Conservation (phyloP, 2,888 invertebrate genomes). For the Trichacis sp. region DNA sequence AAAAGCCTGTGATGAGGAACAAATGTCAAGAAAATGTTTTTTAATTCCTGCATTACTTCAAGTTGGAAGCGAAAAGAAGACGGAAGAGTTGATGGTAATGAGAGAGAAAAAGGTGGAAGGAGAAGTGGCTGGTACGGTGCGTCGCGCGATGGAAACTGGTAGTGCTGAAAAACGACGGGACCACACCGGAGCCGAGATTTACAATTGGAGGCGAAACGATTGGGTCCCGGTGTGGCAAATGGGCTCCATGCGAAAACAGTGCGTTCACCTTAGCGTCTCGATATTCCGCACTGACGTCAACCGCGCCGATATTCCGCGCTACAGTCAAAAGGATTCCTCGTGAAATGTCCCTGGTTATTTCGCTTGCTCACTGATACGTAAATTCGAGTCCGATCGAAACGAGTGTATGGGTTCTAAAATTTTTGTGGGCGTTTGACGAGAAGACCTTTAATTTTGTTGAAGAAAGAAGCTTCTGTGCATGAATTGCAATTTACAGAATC, state of each 20-base stretch:
- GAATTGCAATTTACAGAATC: no score
- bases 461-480: no score
- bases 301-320: background rate
- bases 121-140: slow-evolving; percentile 13
- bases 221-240: slow-evolving; percentile 17
- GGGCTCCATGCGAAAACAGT: slow-evolving; percentile 15
- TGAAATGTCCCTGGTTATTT: no score
- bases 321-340: background rate
- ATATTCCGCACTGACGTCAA: no score
- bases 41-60: slow-evolving; percentile 22
- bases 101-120: slow-evolving; percentile 9
- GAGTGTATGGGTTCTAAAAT: no score
- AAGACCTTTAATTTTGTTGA: no score
- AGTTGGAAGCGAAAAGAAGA: background rate
- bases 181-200: slow-evolving; percentile 36
- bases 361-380: no score
- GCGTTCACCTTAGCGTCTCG: slow-evolving; percentile 1
- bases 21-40: background rate
- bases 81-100: slow-evolving; percentile 35
- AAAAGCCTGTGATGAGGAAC: no score
- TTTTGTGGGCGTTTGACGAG: no score
- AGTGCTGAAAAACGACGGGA: slow-evolving; percentile 18
- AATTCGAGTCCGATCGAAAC: no score
- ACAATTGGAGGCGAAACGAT: slow-evolving; percentile 24
- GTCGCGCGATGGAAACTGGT: slow-evolving; percentile 23